Base-by-base conservation (phyloP, 2,113 vertebrate genomes). In the Orientallactaga bullata region DNA sequence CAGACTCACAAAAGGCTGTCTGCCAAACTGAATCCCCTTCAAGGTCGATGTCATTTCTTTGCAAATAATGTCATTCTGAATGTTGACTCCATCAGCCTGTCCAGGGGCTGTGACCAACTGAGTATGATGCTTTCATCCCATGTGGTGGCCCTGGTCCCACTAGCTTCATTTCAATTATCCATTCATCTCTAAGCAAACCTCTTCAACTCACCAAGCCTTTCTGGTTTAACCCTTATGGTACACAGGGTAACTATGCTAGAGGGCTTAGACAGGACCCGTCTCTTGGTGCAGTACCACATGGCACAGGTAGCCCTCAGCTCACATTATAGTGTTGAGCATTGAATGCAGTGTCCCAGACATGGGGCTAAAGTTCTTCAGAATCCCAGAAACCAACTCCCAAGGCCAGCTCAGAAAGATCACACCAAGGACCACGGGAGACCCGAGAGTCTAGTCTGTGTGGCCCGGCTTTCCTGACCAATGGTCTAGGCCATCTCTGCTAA, bases 81-180 rank as follows among this genome's bases (percentile, higher is more conserved):
- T 1, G 23, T 0, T 28, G 24, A 65, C 10, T 1, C 4, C 9
- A 7, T 7, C 20, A 6, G 91, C 21, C 55, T 11, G 0, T 21
- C 42, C 32, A 5, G 8, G 0, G 30, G 77, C 60, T 7, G 0
- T 28, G 6, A n/a, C 16, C 89, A 8, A 7, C 1, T n/a, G n/a
- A 55, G 55, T 12, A 23, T 11, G 9, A 32, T 24, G 28, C 17
- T 35, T 37, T 60, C 15, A 66, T 61, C 37, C 58, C 10, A 8
- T 5, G 6, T 18, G 17, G 12, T 1, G 18, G 6, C n/a, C 2
- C 1, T 20, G 51, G 37, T 42, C 66, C 82, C 21, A 15, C 30
- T 16, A 12, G 28, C 85, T 51, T 17, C 2, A 39, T 9, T 72
- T 63, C 51, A 8, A 24, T 3, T 35, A 47, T n/a, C 47, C 5